Base-by-base conservation (phyloP, 2,113 vertebrate genomes). In the Variabilichromis moorii region DNA sequence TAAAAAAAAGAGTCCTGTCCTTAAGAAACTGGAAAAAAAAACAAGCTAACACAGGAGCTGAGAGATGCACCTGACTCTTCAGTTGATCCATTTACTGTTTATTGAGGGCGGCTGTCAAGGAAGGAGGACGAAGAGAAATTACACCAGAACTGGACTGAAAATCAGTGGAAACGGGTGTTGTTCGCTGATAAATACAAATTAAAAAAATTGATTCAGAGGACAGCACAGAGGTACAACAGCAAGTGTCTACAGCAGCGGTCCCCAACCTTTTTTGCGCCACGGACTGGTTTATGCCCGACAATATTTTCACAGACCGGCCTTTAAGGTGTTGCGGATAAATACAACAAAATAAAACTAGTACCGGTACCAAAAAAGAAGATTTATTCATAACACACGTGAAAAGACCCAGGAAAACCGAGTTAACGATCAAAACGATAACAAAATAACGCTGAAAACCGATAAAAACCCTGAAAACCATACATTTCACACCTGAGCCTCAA, bases 321-420 rank as follows among this genome's bases (percentile, higher is more conserved):
- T 42, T 42, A 42, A 42, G 40, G 42, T 45, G 42, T 45, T 0
- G 13, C 42, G 6, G 42, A 45, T 45, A 45, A 45, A 45, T 45
- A 0, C 42, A 45, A 45, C 3, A 14, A 45, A 7, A 45, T 45
- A 14, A 45, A 45, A 4, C 2, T 7, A 45, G 42, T 47, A 47
- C 6, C 0, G 0, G 45, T 47, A 7, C 45, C 1, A 45, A 8
- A 42, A 47, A 47, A 16, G 4, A 47, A 47, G 2, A 4, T 47
- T 16, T 47, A 47, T 47, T 47, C 14, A 47, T 47, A 16, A 16
- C 7, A 4, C 45, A 16, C 4, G 14, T 47, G 45, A 47, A 47
- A 47, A 47, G 45, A 47, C 7, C 45, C 2, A 47, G 45, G 4
- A 8, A 47, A 47, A 47, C 14, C 1, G 2, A 47, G 45, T 47